These are phyloP conservation scores for Micronycteris hirsuta DNA, from an alignment of 2,113 vertebrate species.

Conservation along the genomic window DNA sequence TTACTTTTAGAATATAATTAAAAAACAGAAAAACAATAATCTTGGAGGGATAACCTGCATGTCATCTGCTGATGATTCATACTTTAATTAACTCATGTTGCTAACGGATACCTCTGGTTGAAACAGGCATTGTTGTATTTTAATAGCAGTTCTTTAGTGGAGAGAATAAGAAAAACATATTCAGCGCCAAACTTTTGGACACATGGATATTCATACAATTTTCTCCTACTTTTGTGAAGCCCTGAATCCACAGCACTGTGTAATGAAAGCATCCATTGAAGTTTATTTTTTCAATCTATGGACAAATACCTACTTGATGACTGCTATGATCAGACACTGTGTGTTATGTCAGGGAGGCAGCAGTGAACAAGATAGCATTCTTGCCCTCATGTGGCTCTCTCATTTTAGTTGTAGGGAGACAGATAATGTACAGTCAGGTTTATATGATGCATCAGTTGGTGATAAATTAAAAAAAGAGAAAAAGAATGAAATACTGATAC, in stretches of 20 bases:
- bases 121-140: constrained; percentile 63
- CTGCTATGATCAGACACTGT: background rate
- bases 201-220: background rate
- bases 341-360: background rate
- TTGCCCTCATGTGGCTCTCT: background rate
- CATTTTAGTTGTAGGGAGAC: background rate
- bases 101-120: constrained; percentile 73
- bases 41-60: constrained; percentile 32
- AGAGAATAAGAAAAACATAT: constrained; percentile 44
- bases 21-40: constrained; percentile 53
- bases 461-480: background rate
- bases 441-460: background rate
- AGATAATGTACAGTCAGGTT: background rate
- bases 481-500: background rate
- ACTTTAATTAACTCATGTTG: constrained; percentile 75
- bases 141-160: constrained; percentile 57
- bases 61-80: constrained; percentile 68
- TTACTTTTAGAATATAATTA: constrained; percentile 55
- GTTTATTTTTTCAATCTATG: background rate
- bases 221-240: constrained; percentile 32
- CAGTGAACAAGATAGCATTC: background rate
- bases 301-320: background rate
- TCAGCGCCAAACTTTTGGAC: background rate
- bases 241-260: constrained; percentile 4
- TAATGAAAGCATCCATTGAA: background rate